Evolutionary conservation across 2,113 vertebrate species (phyloP), one percentile per base, ranked within the genome.

Genomic region (Trochalopteron elliotii): DNA sequence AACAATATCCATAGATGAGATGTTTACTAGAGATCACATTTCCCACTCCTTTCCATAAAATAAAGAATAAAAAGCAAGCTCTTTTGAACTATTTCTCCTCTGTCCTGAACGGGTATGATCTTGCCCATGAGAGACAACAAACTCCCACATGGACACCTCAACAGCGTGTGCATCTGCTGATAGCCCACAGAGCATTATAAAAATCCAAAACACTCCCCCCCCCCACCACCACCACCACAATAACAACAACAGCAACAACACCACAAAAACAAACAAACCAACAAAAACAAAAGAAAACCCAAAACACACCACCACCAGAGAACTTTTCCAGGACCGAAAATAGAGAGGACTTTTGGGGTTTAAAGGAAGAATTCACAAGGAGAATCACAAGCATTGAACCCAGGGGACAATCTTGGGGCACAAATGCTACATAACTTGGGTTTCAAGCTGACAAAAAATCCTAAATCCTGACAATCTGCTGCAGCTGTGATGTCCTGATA

Each of bases 41-140:
- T 24, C 12, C 12, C 0, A 0, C 10, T 13, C 5, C 15, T 21
- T 15, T n/a, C 44, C 4, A 2, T 30, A 64, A 83, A 86, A 63
- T 9, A 57, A 67, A 79, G 31, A 53, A 50, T 27, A 55, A 55
- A 83, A 72, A 56, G 3, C 16, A 87, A 87, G 44, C 47, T 28
- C 31, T 79, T 87, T 10, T 40, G 28, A 77, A 68, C 59, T 7
- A 33, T 21, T 84, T 63, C 47, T 67, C 20, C 37, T 75, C 49
- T 72, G 30, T 81, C 33, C 52, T 87, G 39, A 87, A 50, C 47
- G 71, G 28, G 47, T 59, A 92, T 3, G 0, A 64, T 61, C 39
- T 60, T 7, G 25, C 14, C 80, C 42, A 50, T 2, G 35, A 19
- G 42, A 90, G 56, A 12, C 19, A 42, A 86, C 14, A 49, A 45